Conservation (phyloP, 2,888 invertebrate species). For the Heterodera filipjevi region DNA sequence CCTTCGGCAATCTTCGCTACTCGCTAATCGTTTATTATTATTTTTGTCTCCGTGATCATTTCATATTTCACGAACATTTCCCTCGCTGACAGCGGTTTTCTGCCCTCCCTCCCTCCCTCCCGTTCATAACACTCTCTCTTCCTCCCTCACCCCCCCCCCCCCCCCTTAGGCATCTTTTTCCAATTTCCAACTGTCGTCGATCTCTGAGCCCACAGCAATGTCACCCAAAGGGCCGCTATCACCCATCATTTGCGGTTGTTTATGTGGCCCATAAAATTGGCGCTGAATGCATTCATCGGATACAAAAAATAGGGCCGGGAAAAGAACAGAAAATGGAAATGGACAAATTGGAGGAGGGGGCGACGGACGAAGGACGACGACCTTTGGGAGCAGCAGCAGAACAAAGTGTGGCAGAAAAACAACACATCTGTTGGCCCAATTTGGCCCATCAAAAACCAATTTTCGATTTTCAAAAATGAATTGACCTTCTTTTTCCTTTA, state of each 20-base stretch:
- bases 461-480: no score
- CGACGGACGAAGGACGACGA: neutral
- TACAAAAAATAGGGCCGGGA: neutral
- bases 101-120: neutral
- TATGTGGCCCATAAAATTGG: constrained; percentile 1
- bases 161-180: neutral
- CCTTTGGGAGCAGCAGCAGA: neutral
- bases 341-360: neutral
- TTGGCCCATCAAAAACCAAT: neutral
- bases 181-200: constrained; percentile 7
- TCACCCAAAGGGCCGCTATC: neutral
- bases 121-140: neutral
- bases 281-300: constrained; percentile 2
- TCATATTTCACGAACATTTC: neutral
- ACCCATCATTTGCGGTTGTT: neutral
- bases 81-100: neutral
- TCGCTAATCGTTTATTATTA: neutral
- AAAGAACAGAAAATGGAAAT: neutral
- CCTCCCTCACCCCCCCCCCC: neutral
- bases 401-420: neutral
- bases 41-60: neutral
- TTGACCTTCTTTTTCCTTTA: no score
- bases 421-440: neutral
- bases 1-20: neutral
- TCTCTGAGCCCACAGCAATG: neutral